A percentile compares a stretch with the other conserved stretches of the same genome.
Conservation (phyloP, 2,888 invertebrate species). For the Philaethria dido region DNA sequence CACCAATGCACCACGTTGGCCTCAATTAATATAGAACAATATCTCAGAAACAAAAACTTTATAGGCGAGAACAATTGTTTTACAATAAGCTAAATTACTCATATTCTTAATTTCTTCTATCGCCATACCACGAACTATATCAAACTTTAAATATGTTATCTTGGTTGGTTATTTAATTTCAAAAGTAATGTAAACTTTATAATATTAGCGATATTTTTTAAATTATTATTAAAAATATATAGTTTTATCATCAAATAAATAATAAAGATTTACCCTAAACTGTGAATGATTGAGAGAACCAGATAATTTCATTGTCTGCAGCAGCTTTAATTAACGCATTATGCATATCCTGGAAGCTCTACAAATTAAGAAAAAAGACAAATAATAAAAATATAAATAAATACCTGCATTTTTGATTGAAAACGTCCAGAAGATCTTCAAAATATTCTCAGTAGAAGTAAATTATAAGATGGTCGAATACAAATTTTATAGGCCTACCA, state of each 20-base stretch:
- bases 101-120: too few species aligned
- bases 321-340: slow-evolving; percentile 21
- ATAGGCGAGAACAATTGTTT: too few species aligned
- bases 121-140: too few species aligned
- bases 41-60: too few species aligned
- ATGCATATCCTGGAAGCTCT: slow-evolving; percentile 25
- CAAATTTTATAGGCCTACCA: slow-evolving; percentile 6
- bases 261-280: neutral
- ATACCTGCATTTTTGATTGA: slow-evolving; percentile 34
- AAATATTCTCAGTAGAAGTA: neutral
- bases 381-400: slow-evolving; percentile 11
- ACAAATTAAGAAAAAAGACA: neutral
- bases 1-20: too few species aligned
- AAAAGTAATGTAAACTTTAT: too few species aligned
- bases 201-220: too few species aligned
- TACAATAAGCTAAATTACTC: too few species aligned
- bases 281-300: neutral
- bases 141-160: too few species aligned
- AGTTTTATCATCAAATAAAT: neutral
- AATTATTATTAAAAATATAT: neutral
- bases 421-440: neutral
- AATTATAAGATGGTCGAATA: neutral
- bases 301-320: neutral
- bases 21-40: too few species aligned
- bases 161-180: too few species aligned